Conservation (phyloP, 2,888 invertebrate genomes). For the Tenthredo livida region DNA sequence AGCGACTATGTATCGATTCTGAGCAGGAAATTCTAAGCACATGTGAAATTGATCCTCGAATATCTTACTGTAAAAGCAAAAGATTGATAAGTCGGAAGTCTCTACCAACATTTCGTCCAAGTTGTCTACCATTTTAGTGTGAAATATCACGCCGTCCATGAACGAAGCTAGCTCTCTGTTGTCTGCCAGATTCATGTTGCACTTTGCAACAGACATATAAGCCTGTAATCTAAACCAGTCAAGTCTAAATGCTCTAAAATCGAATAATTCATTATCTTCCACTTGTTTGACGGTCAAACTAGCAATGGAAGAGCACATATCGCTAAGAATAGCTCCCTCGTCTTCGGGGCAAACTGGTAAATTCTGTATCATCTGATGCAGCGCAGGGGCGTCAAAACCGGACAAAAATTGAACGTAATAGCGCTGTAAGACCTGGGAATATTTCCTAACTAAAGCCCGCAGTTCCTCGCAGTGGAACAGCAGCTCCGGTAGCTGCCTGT, state of each 20-base stretch:
- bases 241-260: constrained; percentile 95
- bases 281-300: constrained; percentile 95
- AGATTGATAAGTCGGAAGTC: constrained; percentile 97
- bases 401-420: constrained; percentile 98
- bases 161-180: constrained; percentile 93
- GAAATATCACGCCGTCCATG: constrained; percentile 97
- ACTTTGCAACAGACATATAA: constrained; percentile 92
- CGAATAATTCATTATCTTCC: constrained; percentile 96
- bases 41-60: constrained; percentile 99
- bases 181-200: constrained; percentile 88
- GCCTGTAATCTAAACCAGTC: constrained; percentile 99
- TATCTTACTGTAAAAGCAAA: constrained; percentile 98
- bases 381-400: constrained; percentile 95
- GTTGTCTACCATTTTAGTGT: constrained; percentile 98
- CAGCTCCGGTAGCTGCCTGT: constrained; percentile 97
- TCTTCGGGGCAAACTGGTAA: constrained; percentile 94
- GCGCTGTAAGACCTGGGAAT: constrained; percentile 97
- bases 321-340: constrained; percentile 95
- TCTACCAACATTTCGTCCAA: constrained; percentile 98
- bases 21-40: constrained; percentile 99
- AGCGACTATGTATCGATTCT: constrained; percentile 98
- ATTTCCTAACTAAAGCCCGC: constrained; percentile 95
- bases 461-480: constrained; percentile 99
- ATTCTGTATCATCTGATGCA: constrained; percentile 92
- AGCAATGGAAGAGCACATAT: constrained; percentile 93